Base-by-base conservation (phyloP, 2,888 invertebrate species). In the Agrenia bidenticulata region DNA sequence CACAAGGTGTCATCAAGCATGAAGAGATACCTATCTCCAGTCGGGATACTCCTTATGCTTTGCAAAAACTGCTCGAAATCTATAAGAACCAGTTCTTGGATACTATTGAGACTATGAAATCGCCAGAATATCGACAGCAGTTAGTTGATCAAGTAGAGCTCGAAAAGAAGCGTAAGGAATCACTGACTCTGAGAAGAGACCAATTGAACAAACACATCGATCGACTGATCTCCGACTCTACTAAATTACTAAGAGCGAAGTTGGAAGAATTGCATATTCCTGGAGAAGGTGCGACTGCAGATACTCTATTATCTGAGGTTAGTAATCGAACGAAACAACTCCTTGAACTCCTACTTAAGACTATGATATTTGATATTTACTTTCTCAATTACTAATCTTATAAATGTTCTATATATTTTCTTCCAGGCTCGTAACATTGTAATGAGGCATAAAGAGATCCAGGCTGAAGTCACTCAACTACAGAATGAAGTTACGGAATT, bases 201-300 rank as follows among this genome's bases (percentile, higher is more conserved):
- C 92, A 94, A 80, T 82, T 96, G 76, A 94, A 95, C 78, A 93
- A 93, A 79, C 94, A 95, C 83, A 94, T 96, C 71, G 90, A 89
- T 79, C 89, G 92, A 67, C 82, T 97, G 70, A 93, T 94, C 73
- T 90, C 91, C 77, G 95, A 96, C 80, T 94, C 95, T 78, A 92
- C 94, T 17, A 89, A 89, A 27, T 82, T 94, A 74, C 82, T 96
- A 45, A 92, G 94, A 80, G 88, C 89, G 51, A 85, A 95, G 70
- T 91, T 96, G 88, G 89, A 88, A 77, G 95, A 96, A 82, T 83
- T 97, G 75, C 93, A 72, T 66, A 76, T 76, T 65, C 73, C 70
- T 15, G 72, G 72, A 11, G 76, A 76, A 62, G 70, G 67, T 53
- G 76, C 76, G 5, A 74, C 74, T 9, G 72, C 73, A 9, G 74